Percentiles rank a stretch among this genome's conserved stretches.
Conservation (phyloP, 2,797 vertebrate genomes). For the Adrianichthys oophorus region DNA sequence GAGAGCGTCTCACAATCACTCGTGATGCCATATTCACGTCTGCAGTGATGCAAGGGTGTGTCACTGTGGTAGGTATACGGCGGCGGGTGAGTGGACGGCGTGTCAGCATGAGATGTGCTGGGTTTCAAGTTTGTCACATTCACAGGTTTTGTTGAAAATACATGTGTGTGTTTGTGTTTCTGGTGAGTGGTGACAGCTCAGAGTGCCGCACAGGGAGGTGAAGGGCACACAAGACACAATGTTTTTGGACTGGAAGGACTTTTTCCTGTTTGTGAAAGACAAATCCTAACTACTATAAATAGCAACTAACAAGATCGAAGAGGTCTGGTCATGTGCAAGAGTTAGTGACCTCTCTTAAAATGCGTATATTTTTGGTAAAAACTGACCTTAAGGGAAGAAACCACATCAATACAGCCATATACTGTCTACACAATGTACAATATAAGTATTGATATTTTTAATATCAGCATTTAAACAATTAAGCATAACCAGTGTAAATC, state of each 20-base stretch:
- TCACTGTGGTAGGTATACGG: constrained; percentile 54
- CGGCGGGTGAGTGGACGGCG: constrained; percentile 42
- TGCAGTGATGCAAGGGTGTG: constrained; percentile 57
- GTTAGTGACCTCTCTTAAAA: no score
- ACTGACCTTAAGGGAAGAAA: no score
- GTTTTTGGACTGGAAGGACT: constrained; percentile 48
- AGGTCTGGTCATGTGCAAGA: neutral
- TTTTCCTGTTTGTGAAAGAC: constrained; percentile 29
- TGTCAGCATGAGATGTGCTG: constrained; percentile 11
- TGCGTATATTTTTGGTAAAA: no score
- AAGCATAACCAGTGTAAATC: no score
- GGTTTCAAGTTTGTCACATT: constrained; percentile 15
- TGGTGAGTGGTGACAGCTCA: constrained; percentile 48
- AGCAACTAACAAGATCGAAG: constrained; percentile 13
- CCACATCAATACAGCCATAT: no score
- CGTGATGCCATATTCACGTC: constrained; percentile 59
- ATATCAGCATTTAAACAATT: no score
- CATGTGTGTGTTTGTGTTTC: constrained; percentile 10
- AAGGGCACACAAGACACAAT: constrained; percentile 46
- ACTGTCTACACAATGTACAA: no score
- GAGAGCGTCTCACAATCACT: constrained; percentile 71
- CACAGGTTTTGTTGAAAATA: constrained; percentile 27
- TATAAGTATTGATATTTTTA: no score
- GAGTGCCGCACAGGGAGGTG: constrained; percentile 45
- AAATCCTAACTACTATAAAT: constrained; percentile 14